Evolutionary conservation across 2,797 vertebrate genomes (phyloP), one percentile per base, ranked within the genome.

Genomic region (Vipera latastei): DNA sequence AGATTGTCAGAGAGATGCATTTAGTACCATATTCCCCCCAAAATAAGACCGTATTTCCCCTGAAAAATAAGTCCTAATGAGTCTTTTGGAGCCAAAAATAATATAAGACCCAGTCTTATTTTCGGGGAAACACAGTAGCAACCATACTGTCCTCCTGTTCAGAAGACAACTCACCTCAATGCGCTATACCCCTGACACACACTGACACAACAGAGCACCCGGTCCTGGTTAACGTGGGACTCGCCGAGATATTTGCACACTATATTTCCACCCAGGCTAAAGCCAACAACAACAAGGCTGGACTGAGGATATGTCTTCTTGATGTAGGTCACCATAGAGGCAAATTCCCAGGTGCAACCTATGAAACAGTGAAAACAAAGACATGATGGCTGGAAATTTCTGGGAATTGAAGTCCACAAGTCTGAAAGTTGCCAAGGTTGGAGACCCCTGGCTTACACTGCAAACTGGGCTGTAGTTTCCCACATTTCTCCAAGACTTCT

Each of bases 331-430:
- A 99, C 99, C 99, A 99, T 99, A 92, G 99, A 98, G 16, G 98
- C 97, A 92, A 99, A 99, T 95, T 99, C 99, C 99, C 99, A 99
- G 0, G 99, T 99, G 95, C 99, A 99, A 89, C 99, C 99, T 99
- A 93, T 0, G 57, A 91, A 94, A 59, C 6, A 95, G 96, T 44
- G 48, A 94, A 94, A 86, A 87, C 2, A 4, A 51, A 51, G 90
- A 14, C 83, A 44, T 38, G 32, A 2, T 73, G 69, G 16, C 3
- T 38, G 32, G 6, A 16, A 12, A 73, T 38, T 73, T 73, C 6
- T 32, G n/a, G n/a, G n/a, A 32, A 69, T 18, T 32, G 65, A 73
- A 20, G 16, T 73, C 32, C 69, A 38, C 18, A 2, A 69, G n/a
- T 16, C n/a, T 69, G 32, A 69, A 69, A 69, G 13, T 69, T 69